phyloP scores from a whole-genome alignment of 1,140 invertebrate genomes.

The Papilio aristodemus region DNA sequence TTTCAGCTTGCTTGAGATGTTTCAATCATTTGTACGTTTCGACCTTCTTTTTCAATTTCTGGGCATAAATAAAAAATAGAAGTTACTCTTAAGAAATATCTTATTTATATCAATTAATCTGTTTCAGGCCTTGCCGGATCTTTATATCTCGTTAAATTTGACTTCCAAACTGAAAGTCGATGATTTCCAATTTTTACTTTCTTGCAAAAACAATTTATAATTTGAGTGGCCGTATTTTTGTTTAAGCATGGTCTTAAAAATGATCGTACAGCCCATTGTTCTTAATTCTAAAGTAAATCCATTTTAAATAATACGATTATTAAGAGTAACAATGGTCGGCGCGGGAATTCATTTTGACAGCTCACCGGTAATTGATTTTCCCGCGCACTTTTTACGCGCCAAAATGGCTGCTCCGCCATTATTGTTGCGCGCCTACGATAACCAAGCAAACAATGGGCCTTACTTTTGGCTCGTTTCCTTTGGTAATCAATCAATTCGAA shows the following conservation, averaged over 20 bases:
- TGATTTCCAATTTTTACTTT: too few relatives aligned
- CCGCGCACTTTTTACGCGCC: constrained; percentile 15
- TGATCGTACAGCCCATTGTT: neutral
- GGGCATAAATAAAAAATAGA: neutral
- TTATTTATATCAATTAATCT: neutral
- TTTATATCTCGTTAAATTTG: neutral
- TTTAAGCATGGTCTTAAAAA: neutral
- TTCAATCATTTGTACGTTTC: constrained; percentile 7
- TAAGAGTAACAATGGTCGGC: neutral
- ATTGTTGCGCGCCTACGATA: constrained; percentile 20
- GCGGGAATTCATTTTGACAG: constrained; percentile 16
- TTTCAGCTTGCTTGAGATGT: constrained; percentile 2
- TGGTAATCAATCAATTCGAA: constrained; percentile 22
- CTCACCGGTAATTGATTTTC: constrained; percentile 15
- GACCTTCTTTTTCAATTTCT: neutral
- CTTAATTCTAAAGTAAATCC: neutral
- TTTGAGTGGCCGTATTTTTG: neutral
- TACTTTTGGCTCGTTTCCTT: constrained; percentile 16
- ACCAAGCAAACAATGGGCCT: constrained; percentile 9
- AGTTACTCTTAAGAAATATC: too few relatives aligned
- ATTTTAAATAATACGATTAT: constrained; percentile 15
- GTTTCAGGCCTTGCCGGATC: neutral
- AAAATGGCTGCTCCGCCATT: constrained; percentile 21
- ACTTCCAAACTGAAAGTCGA: neutral
- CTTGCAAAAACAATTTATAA: neutral